Percentiles rank a stretch among this genome's conserved stretches.
Evolutionary conservation across 2,113 vertebrate species (phyloP).

Genomic region (Heteronetta atricapilla): DNA sequence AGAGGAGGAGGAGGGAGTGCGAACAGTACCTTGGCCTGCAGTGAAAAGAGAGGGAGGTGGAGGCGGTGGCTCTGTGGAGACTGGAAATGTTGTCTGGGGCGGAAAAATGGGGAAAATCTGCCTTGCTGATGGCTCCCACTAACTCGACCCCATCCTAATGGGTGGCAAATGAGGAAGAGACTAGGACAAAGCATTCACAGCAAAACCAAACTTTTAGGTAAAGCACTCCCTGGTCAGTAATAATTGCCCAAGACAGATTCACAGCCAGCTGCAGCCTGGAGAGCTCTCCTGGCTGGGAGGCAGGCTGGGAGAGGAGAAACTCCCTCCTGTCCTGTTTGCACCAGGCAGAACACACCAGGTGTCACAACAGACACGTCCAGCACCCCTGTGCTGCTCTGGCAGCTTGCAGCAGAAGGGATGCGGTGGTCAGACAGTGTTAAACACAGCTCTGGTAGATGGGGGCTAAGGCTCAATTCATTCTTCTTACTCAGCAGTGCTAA

Average conservation of each 20-base stretch:
- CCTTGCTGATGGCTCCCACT: not conserved
- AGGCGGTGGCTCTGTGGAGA: constrained; percentile 31
- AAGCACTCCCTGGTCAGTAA: not conserved
- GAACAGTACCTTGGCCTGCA: not conserved
- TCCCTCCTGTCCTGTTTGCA: not conserved
- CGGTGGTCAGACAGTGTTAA: not conserved
- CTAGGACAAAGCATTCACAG: not conserved
- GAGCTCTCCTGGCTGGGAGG: not conserved
- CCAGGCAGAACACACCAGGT: not conserved
- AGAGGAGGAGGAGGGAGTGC: constrained; percentile 40
- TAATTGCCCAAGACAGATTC: not conserved
- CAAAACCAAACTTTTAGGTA: not conserved
- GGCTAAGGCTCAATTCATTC: not conserved
- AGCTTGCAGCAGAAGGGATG: not conserved
- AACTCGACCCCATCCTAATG: not conserved
- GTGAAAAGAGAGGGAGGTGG: not conserved
- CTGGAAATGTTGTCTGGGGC: constrained; percentile 69
- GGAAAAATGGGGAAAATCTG: constrained; percentile 50
- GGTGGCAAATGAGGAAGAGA: not conserved
- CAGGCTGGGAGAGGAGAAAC: not conserved
- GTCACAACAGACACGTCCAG: accelerated
- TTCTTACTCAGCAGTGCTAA: not conserved
- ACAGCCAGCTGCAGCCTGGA: not conserved
- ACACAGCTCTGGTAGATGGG: not conserved
- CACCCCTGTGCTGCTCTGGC: not conserved